A percentile compares a stretch with the other conserved stretches of the same genome.
Conservation (phyloP, 2,113 vertebrate genomes). For the Leptosomus discolor region DNA sequence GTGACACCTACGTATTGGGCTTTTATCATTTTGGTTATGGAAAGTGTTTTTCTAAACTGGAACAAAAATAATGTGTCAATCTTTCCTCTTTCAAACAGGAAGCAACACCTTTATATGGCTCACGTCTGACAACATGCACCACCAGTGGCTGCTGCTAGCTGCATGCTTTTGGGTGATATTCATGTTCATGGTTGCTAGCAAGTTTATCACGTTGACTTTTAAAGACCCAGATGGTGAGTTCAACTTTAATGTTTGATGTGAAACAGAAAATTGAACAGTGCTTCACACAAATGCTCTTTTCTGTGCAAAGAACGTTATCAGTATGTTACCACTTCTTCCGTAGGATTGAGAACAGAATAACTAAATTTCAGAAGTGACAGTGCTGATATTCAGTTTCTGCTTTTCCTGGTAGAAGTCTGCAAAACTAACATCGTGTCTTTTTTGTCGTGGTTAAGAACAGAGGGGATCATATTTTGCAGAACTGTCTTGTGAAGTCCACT, state of each 20-base stretch:
- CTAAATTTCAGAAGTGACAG: not conserved
- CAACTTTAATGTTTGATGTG: not conserved
- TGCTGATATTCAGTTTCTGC: not conserved
- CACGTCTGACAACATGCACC: constrained; percentile 86
- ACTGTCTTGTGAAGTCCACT: not conserved
- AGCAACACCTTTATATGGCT: constrained; percentile 65
- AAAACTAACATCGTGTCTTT: not conserved
- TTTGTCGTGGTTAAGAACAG: not conserved
- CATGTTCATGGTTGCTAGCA: constrained; percentile 95
- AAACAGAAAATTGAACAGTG: not conserved
- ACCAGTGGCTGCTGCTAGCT: constrained; percentile 92
- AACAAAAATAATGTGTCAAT: not conserved
- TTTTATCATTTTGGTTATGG: not conserved
- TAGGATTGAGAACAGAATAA: not conserved
- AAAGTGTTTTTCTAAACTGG: not conserved
- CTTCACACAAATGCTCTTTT: not conserved
- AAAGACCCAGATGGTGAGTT: constrained; percentile 85
- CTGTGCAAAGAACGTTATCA: not conserved
- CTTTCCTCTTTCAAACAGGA: constrained; percentile 64
- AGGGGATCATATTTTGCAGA: not conserved
- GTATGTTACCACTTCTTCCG: not conserved
- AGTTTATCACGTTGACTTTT: constrained; percentile 88
- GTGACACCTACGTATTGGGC: not conserved
- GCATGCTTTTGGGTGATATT: constrained; percentile 96
- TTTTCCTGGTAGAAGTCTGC: not conserved